phyloP scores from a whole-genome alignment of 2,113 vertebrate genomes.

The Dromiciops gliroides region DNA sequence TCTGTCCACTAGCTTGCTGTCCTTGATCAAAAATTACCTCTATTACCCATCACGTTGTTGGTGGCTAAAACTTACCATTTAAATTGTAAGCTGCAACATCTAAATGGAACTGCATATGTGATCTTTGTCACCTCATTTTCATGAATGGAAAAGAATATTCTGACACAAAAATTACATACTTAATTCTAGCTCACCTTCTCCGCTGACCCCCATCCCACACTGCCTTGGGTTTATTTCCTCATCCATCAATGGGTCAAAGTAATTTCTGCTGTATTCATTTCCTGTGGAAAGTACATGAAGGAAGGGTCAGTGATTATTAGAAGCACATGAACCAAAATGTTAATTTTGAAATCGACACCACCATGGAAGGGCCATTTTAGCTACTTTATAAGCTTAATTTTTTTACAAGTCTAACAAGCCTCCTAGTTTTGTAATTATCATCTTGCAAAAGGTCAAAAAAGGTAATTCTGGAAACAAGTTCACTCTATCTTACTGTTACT shows the following conservation, averaged over 20 bases:
- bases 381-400: conserved; percentile 91
- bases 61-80: conserved; percentile 79
- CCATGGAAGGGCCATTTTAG: conserved; percentile 86
- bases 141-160: conserved; percentile 97
- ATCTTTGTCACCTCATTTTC: conserved; percentile 93
- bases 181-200: conserved; percentile 98
- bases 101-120: conserved; percentile 83
- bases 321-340: conserved; percentile 99
- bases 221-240: conserved; percentile 95
- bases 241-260: conserved; percentile 94
- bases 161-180: conserved; percentile 96
- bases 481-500: conserved; percentile 92
- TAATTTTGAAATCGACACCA: conserved; percentile 98
- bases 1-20: conserved; percentile 68
- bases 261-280: conserved; percentile 96
- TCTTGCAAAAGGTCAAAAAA: conserved; percentile 94
- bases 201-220: conserved; percentile 90
- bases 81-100: conserved; percentile 83
- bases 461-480: conserved; percentile 95
- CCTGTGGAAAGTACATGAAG: conserved; percentile 94
- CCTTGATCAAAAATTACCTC: conserved; percentile 81
- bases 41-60: conserved; percentile 55
- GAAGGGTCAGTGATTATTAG: conserved; percentile 98
- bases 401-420: conserved; percentile 88
- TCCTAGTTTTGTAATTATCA: conserved; percentile 95